Evolutionary conservation across 2,888 invertebrate genomes (phyloP).

Genomic region (Ypsolopha sequella): DNA sequence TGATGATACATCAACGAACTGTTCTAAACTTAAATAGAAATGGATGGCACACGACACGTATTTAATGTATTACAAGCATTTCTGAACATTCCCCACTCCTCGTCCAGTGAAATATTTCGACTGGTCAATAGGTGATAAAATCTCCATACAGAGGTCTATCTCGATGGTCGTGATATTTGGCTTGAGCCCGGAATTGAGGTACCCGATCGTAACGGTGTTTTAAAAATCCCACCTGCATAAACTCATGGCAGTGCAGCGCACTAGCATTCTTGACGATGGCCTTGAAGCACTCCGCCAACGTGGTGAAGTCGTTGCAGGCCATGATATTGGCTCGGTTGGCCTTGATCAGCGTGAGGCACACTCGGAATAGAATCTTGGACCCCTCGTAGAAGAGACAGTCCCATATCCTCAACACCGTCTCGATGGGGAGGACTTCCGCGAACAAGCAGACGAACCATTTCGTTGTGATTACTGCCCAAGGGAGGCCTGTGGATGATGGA

Average conservation of each 20-base stretch:
- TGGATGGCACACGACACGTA: no score
- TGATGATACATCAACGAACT: no score
- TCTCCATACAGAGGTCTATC: no score
- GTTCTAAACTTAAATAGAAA: no score
- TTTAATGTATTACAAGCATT: no score
- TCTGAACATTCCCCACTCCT: no score
- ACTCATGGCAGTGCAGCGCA: conserved; percentile 88
- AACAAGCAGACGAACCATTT: conserved; percentile 97
- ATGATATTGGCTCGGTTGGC: conserved; percentile 79
- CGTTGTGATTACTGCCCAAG: conserved; percentile 92
- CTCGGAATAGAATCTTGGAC: conserved; percentile 91
- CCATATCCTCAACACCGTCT: conserved; percentile 96
- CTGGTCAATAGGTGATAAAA: no score
- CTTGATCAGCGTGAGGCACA: conserved; percentile 86
- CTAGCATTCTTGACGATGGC: conserved; percentile 82
- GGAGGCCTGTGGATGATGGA: conserved; percentile 67
- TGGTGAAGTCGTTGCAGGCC: conserved; percentile 83
- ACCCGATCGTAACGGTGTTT: no score
- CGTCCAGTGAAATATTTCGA: no score
- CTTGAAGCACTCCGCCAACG: conserved; percentile 86
- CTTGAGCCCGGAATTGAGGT: no score
- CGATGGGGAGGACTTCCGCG: conserved; percentile 93
- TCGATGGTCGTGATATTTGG: no score
- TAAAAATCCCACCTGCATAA: conserved; percentile 79
- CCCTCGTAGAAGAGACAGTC: conserved; percentile 96